Evolutionary conservation across 2,113 vertebrate species (phyloP), one percentile per base, ranked within the genome.

Genomic region (Hippocampus barbouri): DNA sequence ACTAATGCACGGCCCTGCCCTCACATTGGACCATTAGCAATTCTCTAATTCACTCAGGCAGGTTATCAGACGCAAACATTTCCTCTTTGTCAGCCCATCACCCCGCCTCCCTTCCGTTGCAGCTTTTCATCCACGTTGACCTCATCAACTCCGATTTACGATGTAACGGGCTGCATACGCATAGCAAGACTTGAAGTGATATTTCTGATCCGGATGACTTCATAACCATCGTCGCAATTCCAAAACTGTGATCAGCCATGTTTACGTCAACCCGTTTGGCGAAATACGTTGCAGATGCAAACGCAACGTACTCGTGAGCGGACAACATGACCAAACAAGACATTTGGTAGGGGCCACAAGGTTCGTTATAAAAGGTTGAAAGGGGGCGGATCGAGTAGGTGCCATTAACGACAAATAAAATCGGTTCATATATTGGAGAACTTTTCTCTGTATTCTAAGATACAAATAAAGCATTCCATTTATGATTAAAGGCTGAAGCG

Each of bases 101-200:
- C 12, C 40, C 47, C 21, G 2, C 0, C 74, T 43, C 45, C 76
- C 70, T 40, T 80, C 38, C 34, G 34, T 38, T 38, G 34, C 34
- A 38, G 14, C 43, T 15, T 45, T 7, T 61, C 59, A 61, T 34
- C 27, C 34, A 8, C 9, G 34, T 18, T 61, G 8, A 61, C 27
- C 27, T 18, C 11, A 59, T 27, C 12, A 34, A 61, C 6, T 60
- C 27, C 0, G 16, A 62, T 27, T 41, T 63, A 49, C 14, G 0
- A 5, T 69, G 40, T 51, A 30, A 59, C 16, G 27, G 71, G 38
- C 69, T 71, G 16, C 59, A 16, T 74, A 75, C 73, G 59, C 71
- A 69, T 6, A 60, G 67, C 41, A 74, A 59, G 56, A 59, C 53
- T 54, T 54, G 10, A 0, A n/a, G n/a, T n/a, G 53, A 54, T n/a